A percentile compares a stretch with the other conserved stretches of the same genome.
These are phyloP conservation scores for Oncopodura yosiiana DNA, from an alignment of 1,140 invertebrate species.

Conservation along the genomic window DNA sequence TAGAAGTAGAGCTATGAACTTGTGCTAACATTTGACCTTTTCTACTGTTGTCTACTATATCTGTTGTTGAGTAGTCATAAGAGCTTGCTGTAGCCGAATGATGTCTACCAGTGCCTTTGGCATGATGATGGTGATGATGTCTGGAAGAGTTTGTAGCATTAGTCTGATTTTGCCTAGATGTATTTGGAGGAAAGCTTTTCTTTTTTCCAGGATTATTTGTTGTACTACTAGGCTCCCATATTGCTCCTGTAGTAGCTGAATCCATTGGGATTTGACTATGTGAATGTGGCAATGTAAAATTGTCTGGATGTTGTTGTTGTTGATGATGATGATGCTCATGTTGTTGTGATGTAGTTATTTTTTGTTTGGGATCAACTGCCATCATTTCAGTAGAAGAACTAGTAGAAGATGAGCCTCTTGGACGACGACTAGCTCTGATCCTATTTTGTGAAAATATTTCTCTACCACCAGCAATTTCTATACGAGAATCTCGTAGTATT, in stretches of 20 bases:
- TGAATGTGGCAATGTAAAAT: background rate
- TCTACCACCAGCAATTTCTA: constrained; percentile 72
- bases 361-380: constrained; percentile 8
- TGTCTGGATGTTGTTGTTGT: constrained; percentile 18
- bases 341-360: constrained; percentile 8
- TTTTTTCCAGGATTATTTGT: constrained; percentile 4
- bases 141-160: constrained; percentile 3
- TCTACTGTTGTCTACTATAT: too few species aligned
- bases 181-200: too few species aligned
- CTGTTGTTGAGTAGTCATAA: too few species aligned
- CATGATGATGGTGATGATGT: constrained; percentile 13
- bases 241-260: constrained; percentile 9
- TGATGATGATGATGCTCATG: constrained; percentile 26
- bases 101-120: background rate
- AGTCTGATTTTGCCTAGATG: too few species aligned
- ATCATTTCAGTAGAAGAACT: constrained; percentile 21
- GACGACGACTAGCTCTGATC: constrained; percentile 51
- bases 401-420: constrained; percentile 40
- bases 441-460: constrained; percentile 75
- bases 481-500: constrained; percentile 47
- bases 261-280: background rate
- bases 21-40: background rate
- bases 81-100: too few species aligned
- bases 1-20: too few species aligned
- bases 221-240: constrained; percentile 24